Percentiles rank a stretch among this genome's conserved stretches.
Conservation (phyloP, 2,113 vertebrate species). For the Anarhynchus alexandrinus region DNA sequence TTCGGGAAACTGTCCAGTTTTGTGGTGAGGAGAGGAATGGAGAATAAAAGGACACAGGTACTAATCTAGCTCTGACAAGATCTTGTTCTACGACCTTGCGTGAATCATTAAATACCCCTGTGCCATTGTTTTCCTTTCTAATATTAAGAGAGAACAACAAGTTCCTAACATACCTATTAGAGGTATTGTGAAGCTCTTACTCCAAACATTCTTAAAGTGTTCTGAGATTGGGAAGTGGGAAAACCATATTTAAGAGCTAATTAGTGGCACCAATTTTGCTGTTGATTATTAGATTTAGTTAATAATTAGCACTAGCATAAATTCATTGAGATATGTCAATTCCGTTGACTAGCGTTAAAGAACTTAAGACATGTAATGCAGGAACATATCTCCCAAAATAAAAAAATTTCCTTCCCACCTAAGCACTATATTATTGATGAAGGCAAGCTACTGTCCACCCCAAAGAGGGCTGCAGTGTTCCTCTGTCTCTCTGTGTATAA, state of each 20-base stretch:
- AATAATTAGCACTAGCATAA: rapidly evolving
- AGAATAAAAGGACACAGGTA: not conserved
- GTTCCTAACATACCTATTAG: not conserved
- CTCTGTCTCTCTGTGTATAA: not conserved
- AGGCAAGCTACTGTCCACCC: not conserved
- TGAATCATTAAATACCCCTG: not conserved
- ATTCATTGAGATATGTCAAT: not conserved
- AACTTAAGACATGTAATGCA: not conserved
- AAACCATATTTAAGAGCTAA: not conserved
- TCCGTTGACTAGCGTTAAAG: not conserved
- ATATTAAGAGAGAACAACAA: not conserved
- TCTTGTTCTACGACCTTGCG: not conserved
- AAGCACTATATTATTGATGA: not conserved
- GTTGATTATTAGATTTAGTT: not conserved
- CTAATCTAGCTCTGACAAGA: not conserved
- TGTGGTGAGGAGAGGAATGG: not conserved
- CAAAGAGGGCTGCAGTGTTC: not conserved
- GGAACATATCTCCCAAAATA: not conserved
- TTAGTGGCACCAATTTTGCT: not conserved
- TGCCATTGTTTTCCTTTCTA: not conserved
- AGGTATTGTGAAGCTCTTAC: not conserved
- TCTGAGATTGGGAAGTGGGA: not conserved
- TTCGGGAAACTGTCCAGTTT: not conserved
- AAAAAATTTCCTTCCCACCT: not conserved
- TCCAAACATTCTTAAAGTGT: not conserved